Conservation (phyloP, 1,140 invertebrate species). For the Gonatopus flavifemur region DNA sequence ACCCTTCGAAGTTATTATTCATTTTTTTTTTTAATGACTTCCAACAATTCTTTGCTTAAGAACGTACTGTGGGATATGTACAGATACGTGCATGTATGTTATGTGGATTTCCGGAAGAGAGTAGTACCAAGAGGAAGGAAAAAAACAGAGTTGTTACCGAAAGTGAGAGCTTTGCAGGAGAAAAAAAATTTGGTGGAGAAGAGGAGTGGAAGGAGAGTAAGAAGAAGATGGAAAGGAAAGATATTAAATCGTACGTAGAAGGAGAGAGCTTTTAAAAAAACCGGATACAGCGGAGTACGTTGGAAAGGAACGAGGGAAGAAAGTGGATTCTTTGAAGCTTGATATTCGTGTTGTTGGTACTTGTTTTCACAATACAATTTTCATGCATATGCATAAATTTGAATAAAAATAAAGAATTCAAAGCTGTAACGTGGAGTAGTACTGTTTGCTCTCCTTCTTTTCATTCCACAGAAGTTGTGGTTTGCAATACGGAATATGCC, state of each 20-base stretch:
- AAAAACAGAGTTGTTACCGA: not conserved
- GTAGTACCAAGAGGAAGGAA: not conserved
- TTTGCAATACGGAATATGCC: no score
- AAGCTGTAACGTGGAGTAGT: no score
- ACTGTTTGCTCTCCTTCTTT: no score
- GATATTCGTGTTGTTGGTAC: constrained; percentile 19
- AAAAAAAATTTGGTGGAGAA: not conserved
- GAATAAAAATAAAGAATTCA: no score
- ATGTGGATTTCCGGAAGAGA: no score
- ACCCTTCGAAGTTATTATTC: no score
- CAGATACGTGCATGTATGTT: no score
- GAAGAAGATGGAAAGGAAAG: not conserved
- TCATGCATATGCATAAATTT: not conserved
- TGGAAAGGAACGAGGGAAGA: constrained; percentile 15
- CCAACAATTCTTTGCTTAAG: no score
- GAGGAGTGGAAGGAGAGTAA: not conserved
- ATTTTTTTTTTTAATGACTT: no score
- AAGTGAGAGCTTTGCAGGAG: constrained; percentile 11
- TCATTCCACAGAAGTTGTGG: no score
- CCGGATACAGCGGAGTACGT: constrained; percentile 15
- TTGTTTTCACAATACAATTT: constrained; percentile 7
- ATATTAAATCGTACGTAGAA: not conserved
- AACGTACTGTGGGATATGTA: no score
- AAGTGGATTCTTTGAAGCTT: constrained; percentile 30
- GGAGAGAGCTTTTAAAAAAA: constrained; percentile 31